These are phyloP conservation scores for Tolmerus cingulatus DNA, from an alignment of 2,888 invertebrate species.

Conservation along the genomic window DNA sequence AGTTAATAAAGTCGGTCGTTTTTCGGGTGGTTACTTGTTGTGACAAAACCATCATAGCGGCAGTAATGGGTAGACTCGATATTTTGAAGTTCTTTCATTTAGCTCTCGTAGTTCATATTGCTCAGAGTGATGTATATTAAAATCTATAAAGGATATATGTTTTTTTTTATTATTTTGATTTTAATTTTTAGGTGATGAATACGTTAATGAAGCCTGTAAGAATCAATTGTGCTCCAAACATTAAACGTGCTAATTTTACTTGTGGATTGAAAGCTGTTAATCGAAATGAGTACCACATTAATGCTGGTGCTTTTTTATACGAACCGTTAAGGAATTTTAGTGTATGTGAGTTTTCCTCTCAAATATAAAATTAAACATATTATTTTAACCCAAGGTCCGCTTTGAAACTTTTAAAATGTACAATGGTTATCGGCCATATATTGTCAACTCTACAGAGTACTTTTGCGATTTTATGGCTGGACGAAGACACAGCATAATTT, in stretches of 20 bases:
- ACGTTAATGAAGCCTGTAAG: neutral
- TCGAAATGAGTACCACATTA: neutral
- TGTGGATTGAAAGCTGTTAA: neutral
- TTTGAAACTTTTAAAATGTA: neutral
- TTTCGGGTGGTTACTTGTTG: neutral
- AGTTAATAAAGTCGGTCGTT: neutral
- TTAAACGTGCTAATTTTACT: neutral
- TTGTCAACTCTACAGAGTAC: neutral
- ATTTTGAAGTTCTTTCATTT: neutral
- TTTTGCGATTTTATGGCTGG: neutral
- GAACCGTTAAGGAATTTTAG: neutral
- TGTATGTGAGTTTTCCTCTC: neutral
- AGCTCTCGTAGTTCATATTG: neutral
- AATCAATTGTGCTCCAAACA: neutral
- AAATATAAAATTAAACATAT: neutral
- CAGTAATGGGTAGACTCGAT: neutral
- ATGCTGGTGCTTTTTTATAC: neutral
- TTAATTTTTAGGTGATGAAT: neutral
- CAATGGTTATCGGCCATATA: neutral
- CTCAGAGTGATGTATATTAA: neutral
- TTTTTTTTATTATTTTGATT: neutral
- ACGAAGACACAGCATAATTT: neutral
- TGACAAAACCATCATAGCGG: neutral
- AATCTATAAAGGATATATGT: neutral
- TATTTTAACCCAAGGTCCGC: neutral